phyloP scores from a whole-genome alignment of 2,797 vertebrate species.

The Octomys mimax region DNA sequence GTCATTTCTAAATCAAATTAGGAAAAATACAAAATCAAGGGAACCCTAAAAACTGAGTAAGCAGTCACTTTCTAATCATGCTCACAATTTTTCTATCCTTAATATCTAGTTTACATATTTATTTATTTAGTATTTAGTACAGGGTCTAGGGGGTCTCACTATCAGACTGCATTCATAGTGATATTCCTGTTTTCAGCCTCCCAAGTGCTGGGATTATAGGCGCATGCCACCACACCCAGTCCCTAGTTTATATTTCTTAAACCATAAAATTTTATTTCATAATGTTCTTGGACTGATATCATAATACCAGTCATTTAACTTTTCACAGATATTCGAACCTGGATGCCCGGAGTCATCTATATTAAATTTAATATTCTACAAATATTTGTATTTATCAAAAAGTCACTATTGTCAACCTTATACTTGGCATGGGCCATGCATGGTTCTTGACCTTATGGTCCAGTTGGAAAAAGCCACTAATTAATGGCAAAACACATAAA shows the following conservation, averaged over 20 bases:
- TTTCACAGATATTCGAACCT: background rate
- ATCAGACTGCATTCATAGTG: too few relatives aligned
- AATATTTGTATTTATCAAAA: background rate
- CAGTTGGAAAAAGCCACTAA: background rate
- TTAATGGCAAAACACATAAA: background rate
- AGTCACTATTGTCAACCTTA: background rate
- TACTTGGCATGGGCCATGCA: background rate
- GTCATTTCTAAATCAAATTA: slow-evolving; percentile 22
- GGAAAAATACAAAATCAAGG: background rate
- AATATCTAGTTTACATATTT: background rate
- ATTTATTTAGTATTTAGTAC: too few relatives aligned
- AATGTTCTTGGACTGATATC: background rate
- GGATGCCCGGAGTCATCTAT: background rate
- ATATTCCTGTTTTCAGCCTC: too few relatives aligned
- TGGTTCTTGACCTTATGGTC: background rate
- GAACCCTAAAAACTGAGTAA: background rate
- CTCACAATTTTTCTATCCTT: slow-evolving; percentile 27
- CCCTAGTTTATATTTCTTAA: background rate
- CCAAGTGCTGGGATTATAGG: too few relatives aligned
- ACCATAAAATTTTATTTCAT: background rate
- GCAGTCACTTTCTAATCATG: background rate
- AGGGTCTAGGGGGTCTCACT: too few relatives aligned
- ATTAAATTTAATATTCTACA: background rate
- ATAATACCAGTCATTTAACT: background rate
- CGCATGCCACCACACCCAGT: too few relatives aligned